Conservation (phyloP, 1,140 invertebrate genomes). For the Bradynema listronoti region DNA sequence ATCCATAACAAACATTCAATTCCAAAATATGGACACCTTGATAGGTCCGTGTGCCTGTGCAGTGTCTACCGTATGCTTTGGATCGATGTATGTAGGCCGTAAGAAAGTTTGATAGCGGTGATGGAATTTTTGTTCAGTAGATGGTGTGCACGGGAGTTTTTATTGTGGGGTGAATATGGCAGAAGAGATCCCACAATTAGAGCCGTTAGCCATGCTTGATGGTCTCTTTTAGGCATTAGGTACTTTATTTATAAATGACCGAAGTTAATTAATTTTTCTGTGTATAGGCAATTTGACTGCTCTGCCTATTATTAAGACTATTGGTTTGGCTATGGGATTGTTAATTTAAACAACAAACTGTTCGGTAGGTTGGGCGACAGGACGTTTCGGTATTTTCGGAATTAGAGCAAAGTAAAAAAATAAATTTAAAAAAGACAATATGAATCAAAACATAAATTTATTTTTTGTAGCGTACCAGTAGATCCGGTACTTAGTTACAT, state of each 20-base stretch:
- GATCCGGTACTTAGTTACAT: slow-evolving; percentile 57
- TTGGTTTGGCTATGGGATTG: slow-evolving; percentile 49
- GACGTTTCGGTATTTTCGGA: slow-evolving; percentile 61
- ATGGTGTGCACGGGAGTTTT: slow-evolving; percentile 34
- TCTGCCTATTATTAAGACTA: slow-evolving; percentile 41
- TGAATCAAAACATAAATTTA: too few relatives aligned
- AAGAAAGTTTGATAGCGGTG: slow-evolving; percentile 30
- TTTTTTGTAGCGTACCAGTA: slow-evolving; percentile 46
- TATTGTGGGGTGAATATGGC: slow-evolving; percentile 11
- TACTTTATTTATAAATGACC: slow-evolving; percentile 8
- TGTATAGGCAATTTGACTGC: slow-evolving; percentile 41
- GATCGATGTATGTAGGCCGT: slow-evolving; percentile 42
- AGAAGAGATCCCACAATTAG: slow-evolving; percentile 30
- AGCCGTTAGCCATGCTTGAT: slow-evolving; percentile 42
- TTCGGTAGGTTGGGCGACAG: slow-evolving; percentile 59
- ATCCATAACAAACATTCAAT: too few relatives aligned
- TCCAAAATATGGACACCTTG: slow-evolving; percentile 21
- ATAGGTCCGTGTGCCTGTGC: slow-evolving; percentile 37
- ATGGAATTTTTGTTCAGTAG: slow-evolving; percentile 42
- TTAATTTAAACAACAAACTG: slow-evolving; percentile 51
- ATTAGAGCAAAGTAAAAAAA: too few relatives aligned
- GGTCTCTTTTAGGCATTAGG: slow-evolving; percentile 37
- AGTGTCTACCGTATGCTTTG: slow-evolving; percentile 39
- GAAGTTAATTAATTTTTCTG: slow-evolving; percentile 13
- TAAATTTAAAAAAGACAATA: too few relatives aligned